These are phyloP conservation scores for Perizoma affinitatum DNA, from an alignment of 2,888 invertebrate genomes.

Conservation along the genomic window DNA sequence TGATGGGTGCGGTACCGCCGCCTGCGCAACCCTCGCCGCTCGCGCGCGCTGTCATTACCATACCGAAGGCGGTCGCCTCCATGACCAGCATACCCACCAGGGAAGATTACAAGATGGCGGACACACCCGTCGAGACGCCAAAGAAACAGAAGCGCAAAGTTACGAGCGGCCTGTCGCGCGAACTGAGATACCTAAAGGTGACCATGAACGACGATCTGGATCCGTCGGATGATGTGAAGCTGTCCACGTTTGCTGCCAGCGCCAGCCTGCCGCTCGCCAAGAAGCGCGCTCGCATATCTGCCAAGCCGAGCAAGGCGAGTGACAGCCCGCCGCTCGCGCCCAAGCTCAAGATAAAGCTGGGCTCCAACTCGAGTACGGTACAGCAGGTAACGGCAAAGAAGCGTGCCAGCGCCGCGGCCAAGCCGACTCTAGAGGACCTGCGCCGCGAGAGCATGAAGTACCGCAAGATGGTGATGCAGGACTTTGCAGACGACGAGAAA, in stretches of 20 bases:
- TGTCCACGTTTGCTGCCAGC: conserved; percentile 51
- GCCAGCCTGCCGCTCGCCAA: conserved; percentile 54
- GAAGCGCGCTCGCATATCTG: conserved; percentile 61
- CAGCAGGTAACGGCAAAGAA: conserved; percentile 91
- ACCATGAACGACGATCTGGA: conserved; percentile 83
- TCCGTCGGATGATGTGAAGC: conserved; percentile 62
- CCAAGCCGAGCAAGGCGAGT: conserved; percentile 54
- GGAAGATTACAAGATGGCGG: conserved; percentile 90
- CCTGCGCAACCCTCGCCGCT: conserved; percentile 85
- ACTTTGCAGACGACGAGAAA: conserved; percentile 89
- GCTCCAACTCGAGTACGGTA: conserved; percentile 75
- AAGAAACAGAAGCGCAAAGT: conserved; percentile 87
- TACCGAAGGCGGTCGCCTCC: conserved; percentile 95
- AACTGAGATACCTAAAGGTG: conserved; percentile 86
- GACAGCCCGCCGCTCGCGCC: conserved; percentile 78
- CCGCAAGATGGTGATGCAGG: conserved; percentile 92
- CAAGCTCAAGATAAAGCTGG: conserved; percentile 91
- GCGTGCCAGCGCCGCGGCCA: conserved; percentile 85
- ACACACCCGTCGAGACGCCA: conserved; percentile 86
- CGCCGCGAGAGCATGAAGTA: conserved; percentile 94
- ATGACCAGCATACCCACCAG: conserved; percentile 94
- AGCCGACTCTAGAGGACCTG: conserved; percentile 91
- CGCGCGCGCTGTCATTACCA: conserved; percentile 89
- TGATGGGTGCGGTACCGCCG: conserved; percentile 78
- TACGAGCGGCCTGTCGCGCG: conserved; percentile 81